Conservation (phyloP, 2,797 vertebrate species). For the Alauda arvensis region DNA sequence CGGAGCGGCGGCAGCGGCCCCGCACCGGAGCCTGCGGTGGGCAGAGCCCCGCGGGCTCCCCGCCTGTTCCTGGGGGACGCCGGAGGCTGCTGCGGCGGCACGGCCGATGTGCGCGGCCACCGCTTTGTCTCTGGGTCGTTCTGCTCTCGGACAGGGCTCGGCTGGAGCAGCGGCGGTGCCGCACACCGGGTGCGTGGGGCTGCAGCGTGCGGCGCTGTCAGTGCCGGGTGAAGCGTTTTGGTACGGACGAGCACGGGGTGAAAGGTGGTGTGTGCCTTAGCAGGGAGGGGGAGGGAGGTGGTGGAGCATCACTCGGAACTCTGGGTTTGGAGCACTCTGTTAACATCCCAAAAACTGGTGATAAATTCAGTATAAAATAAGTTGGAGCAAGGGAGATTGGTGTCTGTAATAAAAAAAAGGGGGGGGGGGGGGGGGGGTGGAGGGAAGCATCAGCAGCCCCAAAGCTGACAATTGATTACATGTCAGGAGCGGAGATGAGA, state of each 20-base stretch:
- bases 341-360: neutral
- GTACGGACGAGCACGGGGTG: fast-evolving
- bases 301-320: neutral
- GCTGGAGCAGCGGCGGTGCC: neutral
- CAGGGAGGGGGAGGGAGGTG: neutral
- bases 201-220: neutral
- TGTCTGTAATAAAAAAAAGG: neutral
- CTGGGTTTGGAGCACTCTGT: fast-evolving
- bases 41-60: neutral
- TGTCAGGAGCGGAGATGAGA: fast-evolving
- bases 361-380: neutral
- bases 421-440: fast-evolving
- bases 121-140: neutral
- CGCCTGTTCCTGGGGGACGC: neutral
- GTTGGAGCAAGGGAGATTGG: neutral
- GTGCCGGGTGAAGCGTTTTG: fast-evolving
- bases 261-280: too few species aligned
- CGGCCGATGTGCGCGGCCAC: neutral
- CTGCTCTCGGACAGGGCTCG: too few species aligned
- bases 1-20: too few species aligned
- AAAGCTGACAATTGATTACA: neutral
- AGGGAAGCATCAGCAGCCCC: fast-evolving
- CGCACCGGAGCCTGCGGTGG: neutral
- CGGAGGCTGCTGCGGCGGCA: neutral
- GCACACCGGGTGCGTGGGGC: fast-evolving